Evolutionary conservation across 2,888 invertebrate species (phyloP), one percentile per base, ranked within the genome.

Genomic region (Diloba caeruleocephala): DNA sequence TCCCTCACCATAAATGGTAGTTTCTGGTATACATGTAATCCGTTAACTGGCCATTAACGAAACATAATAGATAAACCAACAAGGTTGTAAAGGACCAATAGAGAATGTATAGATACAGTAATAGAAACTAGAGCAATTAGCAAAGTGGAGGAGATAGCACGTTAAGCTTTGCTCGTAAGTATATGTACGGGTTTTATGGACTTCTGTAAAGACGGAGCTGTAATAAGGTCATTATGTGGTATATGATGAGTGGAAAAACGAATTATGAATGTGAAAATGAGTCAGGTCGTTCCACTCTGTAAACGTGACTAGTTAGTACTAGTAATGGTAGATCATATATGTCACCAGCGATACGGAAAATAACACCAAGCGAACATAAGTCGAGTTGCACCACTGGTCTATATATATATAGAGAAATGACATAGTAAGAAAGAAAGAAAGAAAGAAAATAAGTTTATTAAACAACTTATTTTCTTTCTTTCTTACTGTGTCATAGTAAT

Each of bases 21-120:
- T 68, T 67, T 52, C 50, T 33, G 37, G 50, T 48, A 21, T 57
- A 55, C 32, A 23, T 56, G 48, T 62, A 67, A 70, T 62, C 62
- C 62, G 74, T 60, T 73, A 73, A 76, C 67, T 70, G 44, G 57
- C 63, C 63, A 58, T 62, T 69, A 58, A 46, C 56, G 43, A 59
- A 41, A 58, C 37, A 50, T 32, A 58, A 57, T 45, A 63, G 55
- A 68, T 72, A 72, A 72, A 68, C 43, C 38, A 56, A 69, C 56
- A 73, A 45, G 52, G 21, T 12, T 50, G 65, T 65, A 34, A 56
- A 55, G 50, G 48, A 31, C 58, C 54, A 60, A 69, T 59, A 59
- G 36, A 44, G 28, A 15, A 43, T 58, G 34, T 56, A 31, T 49
- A 52, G 49, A 50, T 39, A 33, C 39, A 55, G 45, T 54, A 38